Base-by-base conservation (phyloP, 1,140 invertebrate genomes). In the Kradibia gibbosae region DNA sequence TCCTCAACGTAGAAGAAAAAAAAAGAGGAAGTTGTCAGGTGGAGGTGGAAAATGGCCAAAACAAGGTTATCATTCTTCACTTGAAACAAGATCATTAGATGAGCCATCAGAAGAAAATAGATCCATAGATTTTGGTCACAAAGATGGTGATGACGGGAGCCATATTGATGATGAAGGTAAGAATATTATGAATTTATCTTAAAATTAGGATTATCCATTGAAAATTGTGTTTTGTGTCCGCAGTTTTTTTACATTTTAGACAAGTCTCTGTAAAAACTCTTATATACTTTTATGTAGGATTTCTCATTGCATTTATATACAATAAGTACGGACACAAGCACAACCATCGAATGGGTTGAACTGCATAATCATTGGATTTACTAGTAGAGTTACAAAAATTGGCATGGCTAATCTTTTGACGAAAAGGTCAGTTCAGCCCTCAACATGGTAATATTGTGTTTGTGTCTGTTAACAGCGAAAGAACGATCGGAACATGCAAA, bases 321-420 rank as follows among this genome's bases (percentile, higher is more conserved):
- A 84, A 67, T 73, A 78, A 86, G 85, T 86, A 88, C 85, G 88
- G 87, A 89, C 88, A 89, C 88, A 89, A 89, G 88, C 88, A 89
- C 88, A 89, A 89, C 88, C 88, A 89, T 89, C 87, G 82, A 87
- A 86, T 83, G 88, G 88, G 88, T 89, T 89, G 88, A 88, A 89
- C 88, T 89, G 88, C 87, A 85, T 84, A 85, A 67, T 82, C 74
- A 86, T 87, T 84, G 79, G 78, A 85, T 71, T 83, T 82, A 53
- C 72, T 31, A 80, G 39, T 74, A 78, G 25, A 78, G 60, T 53
- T 60, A 78, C 70, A 25, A 67, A 78, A 82, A 62, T 72, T 78
- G 74, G 74, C 55, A 55, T 80, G 50, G 73, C 71, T 82, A 84
- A 86, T 79, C 83, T 75, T 83, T 74, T 80, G 77, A 84, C 75